Conservation (phyloP, 2,113 vertebrate species). For the Eulacestoma nigropectus region DNA sequence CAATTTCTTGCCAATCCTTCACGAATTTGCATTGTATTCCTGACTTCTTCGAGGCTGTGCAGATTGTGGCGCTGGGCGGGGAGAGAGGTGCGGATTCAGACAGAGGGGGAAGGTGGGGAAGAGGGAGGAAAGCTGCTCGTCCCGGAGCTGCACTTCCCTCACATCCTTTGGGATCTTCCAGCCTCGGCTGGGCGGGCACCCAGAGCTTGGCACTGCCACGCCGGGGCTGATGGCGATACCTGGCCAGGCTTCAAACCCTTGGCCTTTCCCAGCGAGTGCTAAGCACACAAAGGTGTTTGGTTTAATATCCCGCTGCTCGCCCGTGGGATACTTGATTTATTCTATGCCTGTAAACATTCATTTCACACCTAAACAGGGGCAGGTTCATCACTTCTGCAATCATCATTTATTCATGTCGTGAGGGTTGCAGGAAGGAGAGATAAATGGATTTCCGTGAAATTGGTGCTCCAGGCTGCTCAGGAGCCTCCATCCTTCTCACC, state of each 20-base stretch:
- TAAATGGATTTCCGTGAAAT: constrained; percentile 59
- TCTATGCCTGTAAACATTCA: constrained; percentile 67
- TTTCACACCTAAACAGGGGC: constrained; percentile 69
- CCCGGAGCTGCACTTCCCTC: background rate
- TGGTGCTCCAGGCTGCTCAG: constrained; percentile 44
- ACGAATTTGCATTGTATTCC: constrained; percentile 40
- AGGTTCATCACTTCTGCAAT: constrained; percentile 66
- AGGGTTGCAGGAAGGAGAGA: constrained; percentile 59
- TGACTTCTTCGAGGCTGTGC: constrained; percentile 29
- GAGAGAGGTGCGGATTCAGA: background rate
- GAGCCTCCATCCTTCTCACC: constrained; percentile 34
- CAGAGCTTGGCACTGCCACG: background rate
- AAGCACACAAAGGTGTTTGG: constrained; percentile 33
- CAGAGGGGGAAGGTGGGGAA: background rate
- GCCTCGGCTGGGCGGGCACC: background rate
- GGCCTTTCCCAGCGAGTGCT: background rate
- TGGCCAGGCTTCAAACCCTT: constrained; percentile 9
- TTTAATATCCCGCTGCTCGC: constrained; percentile 58
- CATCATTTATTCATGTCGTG: constrained; percentile 66
- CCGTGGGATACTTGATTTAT: constrained; percentile 61
- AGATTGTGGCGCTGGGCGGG: background rate
- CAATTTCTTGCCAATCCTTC: constrained; percentile 44
- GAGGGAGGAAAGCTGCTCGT: background rate
- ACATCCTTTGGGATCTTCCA: background rate
- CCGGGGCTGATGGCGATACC: background rate